Evolutionary conservation across 2,797 vertebrate genomes (phyloP).

Genomic region (Pipistrellus nathusii): DNA sequence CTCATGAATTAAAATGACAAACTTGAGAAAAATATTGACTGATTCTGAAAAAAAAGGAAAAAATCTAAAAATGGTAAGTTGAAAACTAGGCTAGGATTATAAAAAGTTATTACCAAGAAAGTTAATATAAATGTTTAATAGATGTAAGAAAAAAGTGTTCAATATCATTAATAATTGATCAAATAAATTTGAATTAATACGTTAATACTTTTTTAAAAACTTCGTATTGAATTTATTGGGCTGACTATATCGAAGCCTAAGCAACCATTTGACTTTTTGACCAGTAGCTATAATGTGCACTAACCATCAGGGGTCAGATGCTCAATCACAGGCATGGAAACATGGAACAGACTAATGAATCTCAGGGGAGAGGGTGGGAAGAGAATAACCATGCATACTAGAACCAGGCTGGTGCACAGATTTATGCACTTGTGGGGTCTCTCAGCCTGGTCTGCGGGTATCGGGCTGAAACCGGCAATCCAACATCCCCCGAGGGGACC

Average conservation of each 20-base stretch:
- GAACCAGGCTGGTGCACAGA: too few relatives aligned
- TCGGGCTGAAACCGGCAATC: too few relatives aligned
- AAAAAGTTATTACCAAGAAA: neutral
- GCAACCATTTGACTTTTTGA: too few relatives aligned
- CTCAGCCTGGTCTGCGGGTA: too few relatives aligned
- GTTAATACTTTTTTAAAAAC: neutral
- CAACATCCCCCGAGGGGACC: too few relatives aligned
- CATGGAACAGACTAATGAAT: too few relatives aligned
- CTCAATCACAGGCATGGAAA: too few relatives aligned
- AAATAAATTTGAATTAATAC: neutral
- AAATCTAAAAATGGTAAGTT: neutral
- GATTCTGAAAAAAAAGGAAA: neutral
- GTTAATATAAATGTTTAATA: neutral
- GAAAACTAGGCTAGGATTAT: neutral
- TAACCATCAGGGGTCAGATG: too few relatives aligned
- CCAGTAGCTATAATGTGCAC: too few relatives aligned
- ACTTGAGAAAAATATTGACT: neutral
- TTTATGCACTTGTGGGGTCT: too few relatives aligned
- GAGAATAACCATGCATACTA: too few relatives aligned
- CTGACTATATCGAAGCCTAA: neutral
- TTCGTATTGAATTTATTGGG: neutral
- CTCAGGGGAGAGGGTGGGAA: accelerated
- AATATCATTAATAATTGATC: neutral
- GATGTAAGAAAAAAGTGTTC: neutral
- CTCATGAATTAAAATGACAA: neutral